These are phyloP conservation scores for Helicorthomorpha holstii DNA, from an alignment of 1,140 invertebrate species.

Conservation along the genomic window DNA sequence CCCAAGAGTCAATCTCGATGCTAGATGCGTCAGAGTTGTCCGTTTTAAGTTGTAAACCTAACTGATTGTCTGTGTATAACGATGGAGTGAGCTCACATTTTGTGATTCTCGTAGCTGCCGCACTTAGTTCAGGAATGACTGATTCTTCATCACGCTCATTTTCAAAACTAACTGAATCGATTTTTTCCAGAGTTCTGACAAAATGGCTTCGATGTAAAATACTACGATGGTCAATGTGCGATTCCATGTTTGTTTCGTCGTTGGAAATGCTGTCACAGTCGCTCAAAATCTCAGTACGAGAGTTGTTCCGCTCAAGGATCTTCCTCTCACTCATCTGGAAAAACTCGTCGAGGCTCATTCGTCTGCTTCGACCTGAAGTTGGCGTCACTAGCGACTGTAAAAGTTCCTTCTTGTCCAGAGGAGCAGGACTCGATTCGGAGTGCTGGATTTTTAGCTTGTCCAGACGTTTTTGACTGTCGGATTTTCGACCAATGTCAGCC, in stretches of 20 bases:
- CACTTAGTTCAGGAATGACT: neutral
- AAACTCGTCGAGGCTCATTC: conserved; percentile 35
- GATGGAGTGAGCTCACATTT: no score
- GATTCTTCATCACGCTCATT: conserved; percentile 10
- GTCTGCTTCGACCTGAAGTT: conserved; percentile 20
- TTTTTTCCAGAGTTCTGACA: neutral
- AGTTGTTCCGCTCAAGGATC: conserved; percentile 1
- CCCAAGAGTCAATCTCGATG: neutral
- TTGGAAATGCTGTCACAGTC: neutral
- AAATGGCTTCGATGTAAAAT: neutral
- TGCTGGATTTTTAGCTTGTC: neutral
- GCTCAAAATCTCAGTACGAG: neutral
- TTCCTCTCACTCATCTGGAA: conserved; percentile 43
- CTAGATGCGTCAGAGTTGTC: neutral
- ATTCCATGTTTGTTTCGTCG: neutral
- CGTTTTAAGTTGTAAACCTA: no score
- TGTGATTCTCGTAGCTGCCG: no score
- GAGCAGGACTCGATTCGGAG: neutral
- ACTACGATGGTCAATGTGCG: no score
- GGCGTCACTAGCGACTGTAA: conserved; percentile 45
- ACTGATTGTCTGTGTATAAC: no score
- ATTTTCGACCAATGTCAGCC: conserved; percentile 40
- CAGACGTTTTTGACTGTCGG: neutral
- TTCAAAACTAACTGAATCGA: conserved; percentile 1
- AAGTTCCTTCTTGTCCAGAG: conserved; percentile 47